A percentile compares a stretch with the other conserved stretches of the same genome.
Conservation (phyloP, 2,797 vertebrate species). For the Macrochelys suwanniensis region DNA sequence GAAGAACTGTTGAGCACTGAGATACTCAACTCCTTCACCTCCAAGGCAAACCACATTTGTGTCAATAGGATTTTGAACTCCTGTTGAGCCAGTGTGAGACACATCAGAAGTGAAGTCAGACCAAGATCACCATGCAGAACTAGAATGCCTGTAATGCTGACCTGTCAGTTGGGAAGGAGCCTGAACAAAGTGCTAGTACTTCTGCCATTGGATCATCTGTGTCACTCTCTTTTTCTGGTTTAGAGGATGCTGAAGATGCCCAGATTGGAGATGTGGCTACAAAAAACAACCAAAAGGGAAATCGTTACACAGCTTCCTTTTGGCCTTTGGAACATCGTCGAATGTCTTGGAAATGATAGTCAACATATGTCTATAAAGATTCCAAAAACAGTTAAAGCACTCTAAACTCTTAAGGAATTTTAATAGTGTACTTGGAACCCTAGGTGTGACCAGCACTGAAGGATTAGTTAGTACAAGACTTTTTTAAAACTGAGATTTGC, state of each 20-base stretch:
- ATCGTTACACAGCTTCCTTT: not conserved
- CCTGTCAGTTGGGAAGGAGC: slow-evolving; percentile 83
- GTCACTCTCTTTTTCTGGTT: slow-evolving; percentile 73
- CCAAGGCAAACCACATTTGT: not conserved
- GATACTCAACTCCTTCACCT: not conserved
- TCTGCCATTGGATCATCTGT: slow-evolving; percentile 80
- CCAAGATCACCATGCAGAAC: not conserved
- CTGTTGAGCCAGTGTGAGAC: not conserved
- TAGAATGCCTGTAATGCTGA: slow-evolving; percentile 41
- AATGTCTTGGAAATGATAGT: not conserved
- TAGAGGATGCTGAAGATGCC: slow-evolving; percentile 67
- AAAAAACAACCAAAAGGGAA: slow-evolving; percentile 9
- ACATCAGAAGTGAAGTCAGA: not conserved
- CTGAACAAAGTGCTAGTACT: slow-evolving; percentile 82
- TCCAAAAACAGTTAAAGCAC: not conserved
- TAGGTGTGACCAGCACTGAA: not conserved
- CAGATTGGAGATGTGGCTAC: slow-evolving; percentile 74
- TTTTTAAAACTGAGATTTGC: not conserved
- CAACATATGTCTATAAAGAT: not conserved
- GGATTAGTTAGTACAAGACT: not conserved
- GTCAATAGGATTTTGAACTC: not conserved
- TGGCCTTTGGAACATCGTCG: not conserved
- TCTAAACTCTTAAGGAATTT: not conserved
- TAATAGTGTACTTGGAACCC: too few species aligned
- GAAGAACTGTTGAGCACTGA: not conserved